Conservation (phyloP, 2,113 vertebrate species). For the Tursiops truncatus region DNA sequence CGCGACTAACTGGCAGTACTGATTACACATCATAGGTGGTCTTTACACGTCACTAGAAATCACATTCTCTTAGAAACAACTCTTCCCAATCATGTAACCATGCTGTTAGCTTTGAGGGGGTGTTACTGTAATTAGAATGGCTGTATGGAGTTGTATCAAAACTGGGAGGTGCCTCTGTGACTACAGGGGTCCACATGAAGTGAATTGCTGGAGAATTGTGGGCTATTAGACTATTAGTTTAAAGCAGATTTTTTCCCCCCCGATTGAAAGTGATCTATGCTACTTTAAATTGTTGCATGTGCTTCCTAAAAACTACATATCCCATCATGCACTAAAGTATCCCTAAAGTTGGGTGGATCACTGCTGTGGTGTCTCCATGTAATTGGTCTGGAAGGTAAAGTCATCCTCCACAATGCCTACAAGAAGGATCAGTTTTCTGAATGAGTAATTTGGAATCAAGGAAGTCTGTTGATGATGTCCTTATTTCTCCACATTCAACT, state of each 20-base stretch:
- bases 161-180: not conserved
- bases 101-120: not conserved
- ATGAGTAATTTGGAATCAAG: constrained; percentile 12
- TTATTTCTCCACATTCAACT: constrained; percentile 1
- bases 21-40: not conserved
- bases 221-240: not conserved
- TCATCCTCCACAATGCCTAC: constrained; percentile 62
- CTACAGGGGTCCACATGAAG: not conserved
- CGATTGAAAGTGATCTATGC: not conserved
- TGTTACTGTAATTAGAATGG: not conserved
- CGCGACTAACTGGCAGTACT: not conserved
- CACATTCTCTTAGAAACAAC: not conserved
- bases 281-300: constrained; percentile 15
- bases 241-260: not conserved
- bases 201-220: constrained; percentile 1
- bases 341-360: constrained; percentile 77
- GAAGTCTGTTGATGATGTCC: constrained; percentile 25
- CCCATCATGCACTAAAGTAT: constrained; percentile 50
- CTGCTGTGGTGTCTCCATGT: constrained; percentile 83
- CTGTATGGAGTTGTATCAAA: not conserved
- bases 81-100: not conserved
- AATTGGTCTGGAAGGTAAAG: constrained; percentile 83
- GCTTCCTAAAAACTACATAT: constrained; percentile 57
- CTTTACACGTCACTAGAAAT: not conserved
- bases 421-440: constrained; percentile 33